These are phyloP conservation scores for Stenodera caucasica DNA, from an alignment of 2,888 invertebrate genomes.

Conservation along the genomic window DNA sequence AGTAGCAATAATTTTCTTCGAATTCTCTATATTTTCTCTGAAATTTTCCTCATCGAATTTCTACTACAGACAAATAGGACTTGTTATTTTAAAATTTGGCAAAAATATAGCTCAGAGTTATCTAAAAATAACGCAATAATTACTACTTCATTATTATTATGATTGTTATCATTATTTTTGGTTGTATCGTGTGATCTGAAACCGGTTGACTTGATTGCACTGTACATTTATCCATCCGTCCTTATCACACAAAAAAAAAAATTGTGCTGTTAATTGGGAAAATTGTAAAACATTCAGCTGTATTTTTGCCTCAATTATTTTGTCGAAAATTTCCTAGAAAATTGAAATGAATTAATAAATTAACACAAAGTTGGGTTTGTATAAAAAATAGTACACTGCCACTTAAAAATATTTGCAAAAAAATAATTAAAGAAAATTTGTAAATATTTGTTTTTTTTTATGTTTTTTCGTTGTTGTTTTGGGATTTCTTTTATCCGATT, in stretches of 20 bases:
- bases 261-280: constrained; percentile 14
- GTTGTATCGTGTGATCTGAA: constrained; percentile 7
- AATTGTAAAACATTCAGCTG: constrained; percentile 36
- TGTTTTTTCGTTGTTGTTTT: constrained; percentile 18
- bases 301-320: constrained; percentile 50
- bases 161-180: constrained; percentile 14
- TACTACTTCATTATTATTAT: constrained; percentile 13
- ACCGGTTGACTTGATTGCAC: neutral
- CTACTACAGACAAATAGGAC: constrained; percentile 23
- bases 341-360: constrained; percentile 9
- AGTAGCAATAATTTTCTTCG: neutral
- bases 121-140: constrained; percentile 24
- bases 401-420: constrained; percentile 38
- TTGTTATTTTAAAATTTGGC: constrained; percentile 38
- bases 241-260: constrained; percentile 35
- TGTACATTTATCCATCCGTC: constrained; percentile 47
- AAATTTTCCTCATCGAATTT: constrained; percentile 10
- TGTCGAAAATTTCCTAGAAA: constrained; percentile 25
- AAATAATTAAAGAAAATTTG: constrained; percentile 42
- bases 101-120: constrained; percentile 49
- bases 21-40: neutral
- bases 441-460: constrained; percentile 33
- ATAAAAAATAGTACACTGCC: constrained; percentile 49
- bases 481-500: constrained; percentile 26
- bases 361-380: constrained; percentile 23